These are phyloP conservation scores for western clawed frog (Xenopus tropicalis) DNA, from an alignment of 2,113 vertebrate genomes.

Conservation along the genomic window UCB_Xtro_10.0 CM004451.2:65596501-65597000, in stretches of 20 bases:
- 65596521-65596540: conserved; percentile 53
- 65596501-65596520: conserved; percentile 54
- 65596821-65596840: conserved; percentile 72
- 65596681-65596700: conserved; percentile 76
- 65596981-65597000: conserved; percentile 40
- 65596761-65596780: conserved; percentile 82
- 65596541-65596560: conserved; percentile 53
- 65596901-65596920: conserved; percentile 54
- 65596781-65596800: conserved; percentile 76
- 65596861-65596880: conserved; percentile 67
- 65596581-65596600: conserved; percentile 61
- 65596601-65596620: conserved; percentile 56
- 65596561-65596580: conserved; percentile 60
- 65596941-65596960: conserved; percentile 71
- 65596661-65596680: conserved; percentile 60
- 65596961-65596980: conserved; percentile 61
- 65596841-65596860: conserved; percentile 78
- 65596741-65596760: conserved; percentile 87
- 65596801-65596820: conserved; percentile 50
- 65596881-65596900: conserved; percentile 70
- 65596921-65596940: conserved; percentile 52
- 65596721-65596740: conserved; percentile 75
- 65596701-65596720: conserved; percentile 64
- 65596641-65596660: conserved; percentile 72
- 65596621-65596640: conserved; percentile 72